Percentiles rank a stretch among this genome's conserved stretches.
Conservation (phyloP, 1,140 invertebrate species). For the Lordiphosa mommai region DNA sequence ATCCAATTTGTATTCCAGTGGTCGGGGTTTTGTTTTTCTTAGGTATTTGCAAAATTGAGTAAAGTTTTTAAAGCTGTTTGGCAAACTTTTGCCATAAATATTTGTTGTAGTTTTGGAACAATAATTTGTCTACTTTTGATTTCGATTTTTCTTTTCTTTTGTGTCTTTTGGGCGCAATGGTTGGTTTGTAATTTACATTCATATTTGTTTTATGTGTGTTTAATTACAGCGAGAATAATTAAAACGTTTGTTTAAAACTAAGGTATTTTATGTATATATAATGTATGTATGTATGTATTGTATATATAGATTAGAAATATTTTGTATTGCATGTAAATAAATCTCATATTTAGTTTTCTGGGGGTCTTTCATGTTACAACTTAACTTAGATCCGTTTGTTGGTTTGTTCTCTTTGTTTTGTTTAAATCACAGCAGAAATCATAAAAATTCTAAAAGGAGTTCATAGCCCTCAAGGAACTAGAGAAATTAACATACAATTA, state of each 20-base stretch:
- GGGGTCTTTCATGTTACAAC: slow-evolving; percentile 40
- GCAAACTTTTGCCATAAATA: slow-evolving; percentile 7
- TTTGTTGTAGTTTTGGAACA: slow-evolving; percentile 49
- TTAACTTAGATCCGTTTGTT: slow-evolving; percentile 50
- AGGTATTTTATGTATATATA: slow-evolving; percentile 39
- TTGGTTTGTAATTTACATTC: slow-evolving; percentile 34
- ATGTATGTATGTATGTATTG: slow-evolving; percentile 32
- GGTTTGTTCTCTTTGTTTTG: slow-evolving; percentile 5
- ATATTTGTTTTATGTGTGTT: slow-evolving; percentile 36
- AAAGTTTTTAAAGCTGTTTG: slow-evolving; percentile 45
- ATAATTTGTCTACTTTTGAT: slow-evolving; percentile 67
- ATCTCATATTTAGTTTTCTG: slow-evolving; percentile 58
- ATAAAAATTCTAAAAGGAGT: slow-evolving; percentile 53
- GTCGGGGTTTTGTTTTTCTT: slow-evolving; percentile 18
- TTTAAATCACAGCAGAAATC: slow-evolving; percentile 70
- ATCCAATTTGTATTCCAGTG: slow-evolving; percentile 18
- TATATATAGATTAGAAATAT: slow-evolving; percentile 54
- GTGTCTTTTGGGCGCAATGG: slow-evolving; percentile 69
- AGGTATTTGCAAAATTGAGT: slow-evolving; percentile 28
- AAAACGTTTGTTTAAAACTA: slow-evolving; percentile 68
- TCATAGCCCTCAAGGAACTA: background rate
- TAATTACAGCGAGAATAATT: slow-evolving; percentile 73
- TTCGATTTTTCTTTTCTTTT: slow-evolving; percentile 38
- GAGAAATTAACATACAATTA: slow-evolving; percentile 25
- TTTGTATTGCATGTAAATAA: slow-evolving; percentile 67